These are phyloP conservation scores for Sussaba pulchella DNA, from an alignment of 2,888 invertebrate genomes.

Conservation along the genomic window DNA sequence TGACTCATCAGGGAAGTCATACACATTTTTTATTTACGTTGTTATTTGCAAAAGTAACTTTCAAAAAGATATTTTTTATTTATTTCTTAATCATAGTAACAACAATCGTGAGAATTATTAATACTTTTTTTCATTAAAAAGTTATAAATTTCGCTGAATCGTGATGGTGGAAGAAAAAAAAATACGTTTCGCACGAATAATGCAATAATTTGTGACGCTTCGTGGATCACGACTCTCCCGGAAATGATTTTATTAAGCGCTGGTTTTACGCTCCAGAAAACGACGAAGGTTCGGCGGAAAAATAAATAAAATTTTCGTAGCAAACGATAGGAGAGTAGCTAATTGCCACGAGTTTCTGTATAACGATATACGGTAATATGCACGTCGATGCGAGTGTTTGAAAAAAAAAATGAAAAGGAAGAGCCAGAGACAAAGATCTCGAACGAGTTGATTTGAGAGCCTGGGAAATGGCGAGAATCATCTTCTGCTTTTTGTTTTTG, in stretches of 20 bases:
- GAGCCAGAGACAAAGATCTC: background rate
- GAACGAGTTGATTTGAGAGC: slow-evolving; percentile 2
- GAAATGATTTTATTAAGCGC: background rate
- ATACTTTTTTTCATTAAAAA: too few species aligned
- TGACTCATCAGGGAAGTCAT: background rate
- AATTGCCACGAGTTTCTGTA: background rate
- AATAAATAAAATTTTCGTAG: slow-evolving; percentile 10
- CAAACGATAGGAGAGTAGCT: slow-evolving; percentile 2
- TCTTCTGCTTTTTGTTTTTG: slow-evolving; percentile 11
- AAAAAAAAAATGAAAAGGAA: background rate
- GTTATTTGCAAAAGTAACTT: background rate
- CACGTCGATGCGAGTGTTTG: too few species aligned
- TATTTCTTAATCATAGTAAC: too few species aligned
- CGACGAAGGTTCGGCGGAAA: background rate
- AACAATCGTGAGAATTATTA: too few species aligned
- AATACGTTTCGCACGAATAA: background rate
- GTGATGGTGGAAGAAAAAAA: background rate
- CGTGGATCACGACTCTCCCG: background rate
- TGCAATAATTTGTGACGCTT: background rate
- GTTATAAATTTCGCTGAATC: slow-evolving; percentile 6
- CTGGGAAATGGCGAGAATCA: slow-evolving; percentile 13
- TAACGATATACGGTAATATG: background rate
- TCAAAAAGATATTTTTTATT: too few species aligned
- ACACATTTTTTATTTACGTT: too few species aligned
- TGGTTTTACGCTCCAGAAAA: background rate